These are phyloP conservation scores for Camponotus pennsylvanicus DNA, from an alignment of 1,140 invertebrate species.

Conservation along the genomic window DNA sequence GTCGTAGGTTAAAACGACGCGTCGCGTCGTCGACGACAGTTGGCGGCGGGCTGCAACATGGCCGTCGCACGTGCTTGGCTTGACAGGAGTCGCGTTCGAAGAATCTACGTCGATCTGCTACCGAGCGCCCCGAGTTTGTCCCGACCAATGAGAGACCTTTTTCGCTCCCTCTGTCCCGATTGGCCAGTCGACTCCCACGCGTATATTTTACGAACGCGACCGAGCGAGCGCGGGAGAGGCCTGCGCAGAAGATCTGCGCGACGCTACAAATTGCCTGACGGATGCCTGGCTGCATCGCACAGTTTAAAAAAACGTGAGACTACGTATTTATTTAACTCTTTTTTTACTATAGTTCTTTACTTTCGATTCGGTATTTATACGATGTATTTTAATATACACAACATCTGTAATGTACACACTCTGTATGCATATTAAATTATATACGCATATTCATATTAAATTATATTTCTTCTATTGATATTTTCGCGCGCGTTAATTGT, in stretches of 20 bases:
- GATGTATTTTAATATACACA: constrained; percentile 7
- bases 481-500: background rate
- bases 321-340: background rate
- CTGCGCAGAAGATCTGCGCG: constrained; percentile 33
- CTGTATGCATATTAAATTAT: background rate
- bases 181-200: no score
- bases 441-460: background rate
- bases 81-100: no score
- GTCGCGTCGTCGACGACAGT: background rate
- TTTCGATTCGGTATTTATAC: background rate
- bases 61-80: no score
- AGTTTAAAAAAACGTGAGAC: no score
- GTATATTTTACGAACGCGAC: background rate
- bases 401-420: background rate
- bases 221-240: background rate
- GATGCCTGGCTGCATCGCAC: no score
- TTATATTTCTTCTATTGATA: background rate
- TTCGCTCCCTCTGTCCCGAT: no score
- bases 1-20: no score
- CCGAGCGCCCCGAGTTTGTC: no score
- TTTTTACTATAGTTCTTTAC: background rate
- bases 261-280: no score
- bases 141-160: no score
- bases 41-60: no score
- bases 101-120: no score